A percentile compares a stretch with the other conserved stretches of the same genome.
phyloP scores from a whole-genome alignment of 2,113 vertebrate species.

The Sinocyclocheilus anshuiensis region DNA sequence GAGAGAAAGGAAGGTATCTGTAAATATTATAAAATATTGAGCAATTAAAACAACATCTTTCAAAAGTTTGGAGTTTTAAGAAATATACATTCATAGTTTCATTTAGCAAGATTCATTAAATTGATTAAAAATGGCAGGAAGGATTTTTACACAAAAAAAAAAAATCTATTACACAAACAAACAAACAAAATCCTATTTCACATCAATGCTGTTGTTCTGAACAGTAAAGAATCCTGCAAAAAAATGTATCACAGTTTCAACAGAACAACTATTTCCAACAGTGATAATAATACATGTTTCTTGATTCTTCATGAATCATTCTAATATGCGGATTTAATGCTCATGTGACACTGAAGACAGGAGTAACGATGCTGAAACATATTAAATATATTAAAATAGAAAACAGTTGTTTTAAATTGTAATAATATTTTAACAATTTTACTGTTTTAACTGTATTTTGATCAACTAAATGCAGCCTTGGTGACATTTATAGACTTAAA shows the following conservation, averaged over 20 bases:
- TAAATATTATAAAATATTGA: neutral
- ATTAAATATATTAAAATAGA: neutral
- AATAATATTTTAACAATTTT: neutral
- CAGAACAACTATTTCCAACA: neutral
- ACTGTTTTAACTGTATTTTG: neutral
- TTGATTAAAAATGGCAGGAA: neutral
- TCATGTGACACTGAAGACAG: no score
- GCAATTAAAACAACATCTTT: neutral
- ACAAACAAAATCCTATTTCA: neutral
- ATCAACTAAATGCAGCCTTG: neutral
- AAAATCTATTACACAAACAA: neutral
- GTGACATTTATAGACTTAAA: neutral
- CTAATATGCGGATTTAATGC: neutral
- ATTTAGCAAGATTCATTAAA: neutral
- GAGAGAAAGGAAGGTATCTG: neutral
- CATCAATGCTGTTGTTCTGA: neutral
- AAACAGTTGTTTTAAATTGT: neutral
- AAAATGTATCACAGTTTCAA: no score
- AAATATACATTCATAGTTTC: neutral
- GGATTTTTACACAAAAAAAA: neutral
- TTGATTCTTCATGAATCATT: neutral
- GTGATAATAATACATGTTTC: neutral
- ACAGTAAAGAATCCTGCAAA: neutral
- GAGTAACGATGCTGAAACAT: no score
- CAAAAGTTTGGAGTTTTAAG: neutral